Evolutionary conservation across 2,113 vertebrate species (phyloP).

Genomic region (Macquaria ambigua): DNA sequence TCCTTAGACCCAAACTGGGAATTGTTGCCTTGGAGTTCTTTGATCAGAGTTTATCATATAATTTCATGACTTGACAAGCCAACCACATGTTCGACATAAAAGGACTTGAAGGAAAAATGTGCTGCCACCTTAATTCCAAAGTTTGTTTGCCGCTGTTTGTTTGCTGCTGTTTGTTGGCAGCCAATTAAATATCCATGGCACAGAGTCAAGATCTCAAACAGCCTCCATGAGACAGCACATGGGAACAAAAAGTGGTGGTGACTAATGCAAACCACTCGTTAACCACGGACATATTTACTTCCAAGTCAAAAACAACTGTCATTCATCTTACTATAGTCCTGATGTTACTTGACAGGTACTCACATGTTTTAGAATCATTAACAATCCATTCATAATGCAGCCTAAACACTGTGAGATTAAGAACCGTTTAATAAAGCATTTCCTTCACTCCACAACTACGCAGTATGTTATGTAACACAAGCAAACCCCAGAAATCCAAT

Average conservation of each 20-base stretch:
- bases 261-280: slow-evolving; percentile 30
- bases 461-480: background rate
- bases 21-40: background rate
- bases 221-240: slow-evolving; percentile 12
- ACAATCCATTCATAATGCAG: background rate
- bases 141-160: slow-evolving; percentile 19
- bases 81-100: slow-evolving; percentile 2
- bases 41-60: background rate
- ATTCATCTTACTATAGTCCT: background rate
- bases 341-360: background rate
- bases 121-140: background rate
- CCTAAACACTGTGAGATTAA: background rate
- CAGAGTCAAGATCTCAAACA: slow-evolving; percentile 20
- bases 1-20: background rate
- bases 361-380: slow-evolving; percentile 4
- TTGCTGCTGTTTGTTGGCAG: slow-evolving; percentile 33
- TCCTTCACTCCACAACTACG: background rate
- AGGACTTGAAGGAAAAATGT: background rate
- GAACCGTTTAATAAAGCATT: background rate
- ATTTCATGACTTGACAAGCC: slow-evolving; percentile 29
- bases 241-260: slow-evolving; percentile 28
- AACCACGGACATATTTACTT: background rate
- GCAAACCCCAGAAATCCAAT: background rate
- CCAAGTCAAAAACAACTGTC: background rate
- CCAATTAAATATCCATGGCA: slow-evolving; percentile 3